Evolutionary conservation across 2,888 invertebrate species (phyloP).

Genomic region (Nymphalis urticae): DNA sequence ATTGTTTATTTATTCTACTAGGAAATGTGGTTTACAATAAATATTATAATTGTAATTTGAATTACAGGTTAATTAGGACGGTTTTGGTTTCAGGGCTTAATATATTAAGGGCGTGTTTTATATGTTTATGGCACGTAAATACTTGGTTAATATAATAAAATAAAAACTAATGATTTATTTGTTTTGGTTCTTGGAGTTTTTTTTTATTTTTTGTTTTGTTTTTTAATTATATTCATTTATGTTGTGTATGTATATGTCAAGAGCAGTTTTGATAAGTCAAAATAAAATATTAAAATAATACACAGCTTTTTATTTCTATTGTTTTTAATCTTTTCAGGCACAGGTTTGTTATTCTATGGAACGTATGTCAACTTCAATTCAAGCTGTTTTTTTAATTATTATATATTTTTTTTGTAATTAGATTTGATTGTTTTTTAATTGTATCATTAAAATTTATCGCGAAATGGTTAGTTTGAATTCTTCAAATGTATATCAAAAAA

Average conservation of each 20-base stretch:
- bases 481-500: no score
- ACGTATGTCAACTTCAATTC: not conserved
- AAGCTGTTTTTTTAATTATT: not conserved
- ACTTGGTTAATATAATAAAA: not conserved
- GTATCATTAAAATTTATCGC: no score
- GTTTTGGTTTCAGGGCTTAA: conserved; percentile 11
- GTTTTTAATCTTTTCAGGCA: no score
- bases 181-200: not conserved
- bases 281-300: no score
- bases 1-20: conserved; percentile 52
- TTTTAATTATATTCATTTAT: not conserved
- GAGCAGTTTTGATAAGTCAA: no score
- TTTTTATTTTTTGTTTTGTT: not conserved
- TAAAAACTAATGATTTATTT: no score
- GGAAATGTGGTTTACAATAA: conserved; percentile 49
- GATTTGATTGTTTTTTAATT: no score
- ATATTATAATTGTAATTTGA: conserved; percentile 55
- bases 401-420: no score
- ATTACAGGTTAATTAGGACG: conserved; percentile 35
- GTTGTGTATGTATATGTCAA: not conserved
- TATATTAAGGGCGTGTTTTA: not conserved
- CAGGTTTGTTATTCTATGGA: no score
- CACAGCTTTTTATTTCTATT: no score
- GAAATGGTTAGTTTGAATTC: no score
- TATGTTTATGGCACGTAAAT: conserved; percentile 11